A percentile compares a stretch with the other conserved stretches of the same genome.
These are phyloP conservation scores for Mesoclemmys tuberculata DNA, from an alignment of 2,113 vertebrate species.

Conservation along the genomic window DNA sequence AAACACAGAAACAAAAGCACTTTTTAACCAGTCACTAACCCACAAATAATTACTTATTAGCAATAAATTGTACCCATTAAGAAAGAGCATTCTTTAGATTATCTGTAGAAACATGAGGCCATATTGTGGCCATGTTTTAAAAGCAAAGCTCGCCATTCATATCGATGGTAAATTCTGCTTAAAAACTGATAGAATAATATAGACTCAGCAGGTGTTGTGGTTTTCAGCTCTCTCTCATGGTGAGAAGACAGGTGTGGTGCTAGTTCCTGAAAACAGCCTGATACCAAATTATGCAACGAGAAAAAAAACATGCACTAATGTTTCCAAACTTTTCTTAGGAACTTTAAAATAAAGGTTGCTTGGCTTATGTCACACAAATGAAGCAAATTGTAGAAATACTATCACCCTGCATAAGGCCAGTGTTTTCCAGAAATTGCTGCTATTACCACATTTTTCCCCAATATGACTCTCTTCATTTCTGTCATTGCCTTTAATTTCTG, in stretches of 20 bases:
- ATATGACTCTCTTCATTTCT: background rate
- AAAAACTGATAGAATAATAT: background rate
- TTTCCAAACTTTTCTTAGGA: background rate
- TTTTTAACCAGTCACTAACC: background rate
- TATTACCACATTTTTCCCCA: background rate
- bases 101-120: background rate
- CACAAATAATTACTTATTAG: background rate
- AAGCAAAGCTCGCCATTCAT: background rate
- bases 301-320: background rate
- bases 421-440: background rate
- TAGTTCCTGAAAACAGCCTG: background rate
- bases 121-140: fast-evolving
- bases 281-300: background rate
- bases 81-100: background rate
- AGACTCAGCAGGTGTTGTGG: background rate
- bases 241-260: background rate
- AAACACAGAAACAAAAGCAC: background rate
- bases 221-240: background rate
- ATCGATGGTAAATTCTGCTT: background rate
- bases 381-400: background rate
- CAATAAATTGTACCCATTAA: background rate
- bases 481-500: background rate
- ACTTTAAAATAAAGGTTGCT: background rate
- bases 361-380: background rate
- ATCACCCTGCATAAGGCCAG: background rate